Evolutionary conservation across 2,113 vertebrate species (phyloP).

Genomic region (Labeo catla): DNA sequence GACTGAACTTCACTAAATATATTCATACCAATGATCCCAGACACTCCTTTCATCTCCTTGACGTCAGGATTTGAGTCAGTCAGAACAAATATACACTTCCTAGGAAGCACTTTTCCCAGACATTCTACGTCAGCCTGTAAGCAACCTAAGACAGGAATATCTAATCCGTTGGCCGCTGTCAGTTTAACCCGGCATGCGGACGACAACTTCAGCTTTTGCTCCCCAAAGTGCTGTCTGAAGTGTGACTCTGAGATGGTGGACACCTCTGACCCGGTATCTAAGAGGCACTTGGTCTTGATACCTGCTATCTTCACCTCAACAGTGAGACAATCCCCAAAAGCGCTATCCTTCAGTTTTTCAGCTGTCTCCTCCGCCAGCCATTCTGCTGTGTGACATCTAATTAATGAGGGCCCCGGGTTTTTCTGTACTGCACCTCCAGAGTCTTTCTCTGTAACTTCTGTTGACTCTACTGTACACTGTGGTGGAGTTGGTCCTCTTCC

Average conservation of each 20-base stretch:
- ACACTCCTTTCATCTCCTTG: background rate
- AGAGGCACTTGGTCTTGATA: slow-evolving; percentile 25
- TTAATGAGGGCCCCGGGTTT: background rate
- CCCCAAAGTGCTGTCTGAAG: slow-evolving; percentile 17
- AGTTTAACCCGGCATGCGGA: background rate
- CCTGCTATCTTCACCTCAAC: slow-evolving; percentile 26
- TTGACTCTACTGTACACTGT: background rate
- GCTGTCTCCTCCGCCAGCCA: background rate
- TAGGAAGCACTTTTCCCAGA: background rate
- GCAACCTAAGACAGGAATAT: slow-evolving; percentile 7
- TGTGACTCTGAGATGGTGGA: slow-evolving; percentile 2
- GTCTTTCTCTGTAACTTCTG: background rate
- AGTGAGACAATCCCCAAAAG: slow-evolving; percentile 17
- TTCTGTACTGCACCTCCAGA: background rate
- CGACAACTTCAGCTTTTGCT: background rate
- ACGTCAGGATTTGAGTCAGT: background rate
- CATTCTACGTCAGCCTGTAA: slow-evolving; percentile 5
- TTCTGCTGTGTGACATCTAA: background rate
- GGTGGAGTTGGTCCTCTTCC: background rate
- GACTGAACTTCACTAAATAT: background rate
- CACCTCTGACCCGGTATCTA: slow-evolving; percentile 32
- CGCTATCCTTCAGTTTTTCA: background rate
- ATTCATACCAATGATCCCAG: background rate
- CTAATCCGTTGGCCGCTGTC: background rate
- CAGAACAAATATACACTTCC: background rate